phyloP scores from a whole-genome alignment of 2,888 invertebrate species.

The Epinotia demarniana region DNA sequence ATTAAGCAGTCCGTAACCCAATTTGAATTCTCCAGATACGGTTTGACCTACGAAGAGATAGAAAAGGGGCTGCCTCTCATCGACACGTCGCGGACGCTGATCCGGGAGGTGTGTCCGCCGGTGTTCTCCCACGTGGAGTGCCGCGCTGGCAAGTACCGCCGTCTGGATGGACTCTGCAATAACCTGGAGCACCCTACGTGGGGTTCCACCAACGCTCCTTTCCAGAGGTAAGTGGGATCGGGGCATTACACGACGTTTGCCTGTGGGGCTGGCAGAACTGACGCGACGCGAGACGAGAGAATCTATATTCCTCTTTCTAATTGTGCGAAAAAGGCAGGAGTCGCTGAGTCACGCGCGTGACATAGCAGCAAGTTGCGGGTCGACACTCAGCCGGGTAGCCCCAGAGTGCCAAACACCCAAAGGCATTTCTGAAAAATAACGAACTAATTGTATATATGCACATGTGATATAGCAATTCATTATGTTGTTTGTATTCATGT shows the following conservation, averaged over 20 bases:
- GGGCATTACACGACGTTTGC: background rate
- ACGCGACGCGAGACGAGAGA: too few relatives aligned
- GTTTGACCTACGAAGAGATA: conserved; percentile 93
- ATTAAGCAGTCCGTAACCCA: background rate
- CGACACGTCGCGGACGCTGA: conserved; percentile 94
- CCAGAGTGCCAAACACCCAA: too few relatives aligned
- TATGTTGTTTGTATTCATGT: too few relatives aligned
- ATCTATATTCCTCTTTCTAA: too few relatives aligned
- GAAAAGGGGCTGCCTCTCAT: conserved; percentile 94
- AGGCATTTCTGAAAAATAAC: too few relatives aligned
- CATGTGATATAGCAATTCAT: too few relatives aligned
- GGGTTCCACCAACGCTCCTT: conserved; percentile 94
- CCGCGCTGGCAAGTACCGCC: conserved; percentile 93
- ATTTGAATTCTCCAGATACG: conserved; percentile 86
- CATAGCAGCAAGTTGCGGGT: too few relatives aligned
- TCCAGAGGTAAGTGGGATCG: conserved; percentile 86
- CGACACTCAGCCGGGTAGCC: too few relatives aligned
- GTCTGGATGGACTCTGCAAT: conserved; percentile 95
- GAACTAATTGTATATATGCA: too few relatives aligned
- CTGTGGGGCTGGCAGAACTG: background rate
- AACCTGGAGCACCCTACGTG: conserved; percentile 95
- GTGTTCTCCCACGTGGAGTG: conserved; percentile 95
- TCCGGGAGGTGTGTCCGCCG: conserved; percentile 94
- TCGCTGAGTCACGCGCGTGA: too few relatives aligned
- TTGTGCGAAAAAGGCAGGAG: too few relatives aligned